These are phyloP conservation scores for Uloborus plumipes DNA, from an alignment of 2,888 invertebrate species.

Conservation along the genomic window DNA sequence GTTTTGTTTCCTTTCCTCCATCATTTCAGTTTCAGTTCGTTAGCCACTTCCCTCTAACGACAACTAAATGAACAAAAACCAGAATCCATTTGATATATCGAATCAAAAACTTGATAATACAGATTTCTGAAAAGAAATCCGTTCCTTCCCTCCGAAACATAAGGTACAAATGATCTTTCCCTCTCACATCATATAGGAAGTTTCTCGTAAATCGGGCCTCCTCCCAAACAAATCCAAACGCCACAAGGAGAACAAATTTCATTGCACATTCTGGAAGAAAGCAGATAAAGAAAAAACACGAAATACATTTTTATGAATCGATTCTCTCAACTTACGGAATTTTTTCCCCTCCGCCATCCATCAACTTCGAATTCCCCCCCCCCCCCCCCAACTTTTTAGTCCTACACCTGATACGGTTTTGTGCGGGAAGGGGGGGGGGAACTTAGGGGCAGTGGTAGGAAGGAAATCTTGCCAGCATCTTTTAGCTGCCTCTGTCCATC, in stretches of 20 bases:
- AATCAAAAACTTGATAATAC: too few relatives aligned
- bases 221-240: too few relatives aligned
- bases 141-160: too few relatives aligned
- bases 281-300: constrained; percentile 15
- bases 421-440: not conserved
- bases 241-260: not conserved
- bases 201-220: too few relatives aligned
- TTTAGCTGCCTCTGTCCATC: constrained; percentile 55
- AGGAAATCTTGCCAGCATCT: constrained; percentile 56
- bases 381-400: constrained; percentile 17
- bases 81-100: too few relatives aligned
- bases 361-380: constrained; percentile 47
- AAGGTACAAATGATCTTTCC: too few relatives aligned
- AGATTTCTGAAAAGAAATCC: too few relatives aligned
- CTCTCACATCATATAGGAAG: too few relatives aligned
- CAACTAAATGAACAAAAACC: too few relatives aligned
- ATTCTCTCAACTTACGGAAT: constrained; percentile 51
- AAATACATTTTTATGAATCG: constrained; percentile 59
- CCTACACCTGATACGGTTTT: constrained; percentile 48
- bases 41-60: too few relatives aligned
- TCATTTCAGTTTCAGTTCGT: too few relatives aligned
- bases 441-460: not conserved
- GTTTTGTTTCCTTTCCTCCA: too few relatives aligned
- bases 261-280: constrained; percentile 8
- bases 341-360: constrained; percentile 41